Base-by-base conservation (phyloP, 2,888 invertebrate species). In the Cyclophora punctaria region DNA sequence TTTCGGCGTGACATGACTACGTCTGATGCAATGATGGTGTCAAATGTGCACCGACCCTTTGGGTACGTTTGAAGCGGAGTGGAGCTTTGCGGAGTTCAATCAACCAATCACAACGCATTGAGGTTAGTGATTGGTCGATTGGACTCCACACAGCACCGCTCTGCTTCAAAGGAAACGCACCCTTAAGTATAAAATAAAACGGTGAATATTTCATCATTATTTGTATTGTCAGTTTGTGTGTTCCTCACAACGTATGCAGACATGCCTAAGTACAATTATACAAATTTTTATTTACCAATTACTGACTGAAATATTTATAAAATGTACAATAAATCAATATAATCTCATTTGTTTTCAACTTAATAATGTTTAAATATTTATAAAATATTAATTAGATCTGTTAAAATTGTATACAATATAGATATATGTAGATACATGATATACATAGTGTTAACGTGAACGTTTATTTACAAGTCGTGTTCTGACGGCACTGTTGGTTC, bases 151-250 rank as follows among this genome's bases (percentile, higher is more conserved):
- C 20, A 20, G 20, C 20, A 1, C 20, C 20, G 20, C 20, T 20
- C 20, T 20, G 20, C 20, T 20, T 20, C 20, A 20, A 20, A 20
- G 20, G 20, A 20, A 20, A 20, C 20, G 20, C 20, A 20, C 20
- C 20, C 20, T 20, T 20, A 20, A 20, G 20, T 20, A 20, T 7
- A 51, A 64, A 62, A 67, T 62, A 59, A 54, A 46, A 46, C 47
- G 49, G 40, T 53, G 7, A 50, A 58, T 62, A 66, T 72, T 79
- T 80, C 73, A 73, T 78, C 72, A 74, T 80, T 77, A 78, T 83
- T 86, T 80, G 87, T 87, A 88, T 88, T 87, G 88, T 88, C 87
- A 83, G 79, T 86, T 84, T 83, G 83, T 79, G 81, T 83, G 80
- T 85, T 85, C 80, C 78, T 84, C 85, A 84, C 86, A 87, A 83